Evolutionary conservation across 2,888 invertebrate genomes (phyloP), one percentile per base, ranked within the genome.

Genomic region (Drosophila neutralis): DNA sequence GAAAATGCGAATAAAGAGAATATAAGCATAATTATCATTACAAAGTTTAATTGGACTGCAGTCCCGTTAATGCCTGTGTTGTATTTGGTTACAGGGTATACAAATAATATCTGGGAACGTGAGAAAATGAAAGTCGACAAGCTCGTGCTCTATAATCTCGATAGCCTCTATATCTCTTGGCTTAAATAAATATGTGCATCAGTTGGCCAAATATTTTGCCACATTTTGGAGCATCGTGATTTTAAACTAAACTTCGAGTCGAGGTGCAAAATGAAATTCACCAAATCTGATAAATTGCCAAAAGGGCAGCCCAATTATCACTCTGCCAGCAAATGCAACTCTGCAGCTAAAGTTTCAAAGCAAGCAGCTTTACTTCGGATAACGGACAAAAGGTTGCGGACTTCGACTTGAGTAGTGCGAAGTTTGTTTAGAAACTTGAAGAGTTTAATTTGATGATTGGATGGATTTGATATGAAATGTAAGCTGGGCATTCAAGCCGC

Each of bases 11-110:
- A 13, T 45, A 13, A 13, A 21, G 4, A 13, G 11, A 21, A 11
- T 24, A 27, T 0, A 27, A 27, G 27, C 4, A 40, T 10, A 27
- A 18, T 35, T 53, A 18, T 24, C 5, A 4, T 13, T 15, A 11
- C 6, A 36, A 29, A 24, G 10, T 24, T 13, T 6, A 27, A 18
- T 7, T 45, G 18, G 7, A 0, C 18, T 21, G 13, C 24, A 38
- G 27, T 38, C 49, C 4, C 18, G 27, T 38, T 21, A 48, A 54
- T 48, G 36, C 42, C 42, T 58, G 49, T 38, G 35, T 31, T 11
- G 33, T 36, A n/a, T 18, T 51, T 36, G 42, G n/a, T 60, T 67
- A 56, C 66, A 75, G 75, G 76, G 75, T 75, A 62, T 67, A 27
- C 21, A 36, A 45, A 58, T 57, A 76, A 76, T 76, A 61, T 48